Conservation (phyloP, 2,113 vertebrate species). For the Rhinoderma darwinii region DNA sequence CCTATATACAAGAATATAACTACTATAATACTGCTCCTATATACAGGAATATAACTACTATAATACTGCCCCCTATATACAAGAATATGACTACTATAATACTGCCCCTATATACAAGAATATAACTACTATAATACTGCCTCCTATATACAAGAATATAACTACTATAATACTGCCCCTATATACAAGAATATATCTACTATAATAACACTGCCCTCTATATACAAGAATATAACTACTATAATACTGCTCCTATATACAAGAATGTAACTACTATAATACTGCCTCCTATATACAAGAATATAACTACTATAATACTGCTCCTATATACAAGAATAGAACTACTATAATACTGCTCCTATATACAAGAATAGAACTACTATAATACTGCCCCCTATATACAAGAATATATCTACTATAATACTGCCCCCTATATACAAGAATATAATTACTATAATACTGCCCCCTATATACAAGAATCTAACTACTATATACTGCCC, state of each 20-base stretch:
- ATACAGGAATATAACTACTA: background rate
- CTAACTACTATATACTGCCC: background rate
- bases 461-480: background rate
- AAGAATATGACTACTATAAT: background rate
- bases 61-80: background rate
- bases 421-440: background rate
- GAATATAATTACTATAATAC: background rate
- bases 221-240: too few species aligned
- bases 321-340: background rate
- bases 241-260: background rate
- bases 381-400: background rate
- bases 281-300: background rate
- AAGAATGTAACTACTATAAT: background rate
- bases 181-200: too few species aligned
- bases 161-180: background rate
- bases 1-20: background rate
- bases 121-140: background rate
- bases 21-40: background rate
- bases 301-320: background rate
- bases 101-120: background rate
- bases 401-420: background rate
- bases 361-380: background rate
- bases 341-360: background rate
- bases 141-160: background rate
- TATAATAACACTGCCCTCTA: too few species aligned